phyloP scores from a whole-genome alignment of 2,797 vertebrate species.

The Onychomys torridus region DNA sequence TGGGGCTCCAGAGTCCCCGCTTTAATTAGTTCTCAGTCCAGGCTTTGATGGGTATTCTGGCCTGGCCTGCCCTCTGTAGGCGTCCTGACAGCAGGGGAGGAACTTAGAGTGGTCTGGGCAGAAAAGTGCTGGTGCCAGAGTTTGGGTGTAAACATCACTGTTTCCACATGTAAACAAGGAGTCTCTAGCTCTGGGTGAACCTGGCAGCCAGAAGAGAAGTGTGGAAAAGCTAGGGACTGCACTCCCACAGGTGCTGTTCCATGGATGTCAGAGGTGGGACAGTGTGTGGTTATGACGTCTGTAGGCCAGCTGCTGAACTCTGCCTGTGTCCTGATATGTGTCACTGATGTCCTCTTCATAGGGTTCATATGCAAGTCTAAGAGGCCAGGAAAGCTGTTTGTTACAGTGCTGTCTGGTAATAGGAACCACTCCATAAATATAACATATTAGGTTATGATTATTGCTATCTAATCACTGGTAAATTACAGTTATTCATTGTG shows the following conservation, averaged over 20 bases:
- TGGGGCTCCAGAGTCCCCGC: background rate
- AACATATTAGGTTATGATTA: background rate
- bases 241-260: background rate
- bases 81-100: background rate
- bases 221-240: background rate
- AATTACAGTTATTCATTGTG: background rate
- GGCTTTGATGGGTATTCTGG: background rate
- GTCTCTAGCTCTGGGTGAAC: background rate
- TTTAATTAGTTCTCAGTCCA: background rate
- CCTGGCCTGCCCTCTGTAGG: background rate
- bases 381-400: background rate
- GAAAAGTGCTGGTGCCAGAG: background rate
- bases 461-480: background rate
- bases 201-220: background rate
- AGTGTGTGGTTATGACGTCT: background rate
- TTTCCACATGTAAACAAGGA: background rate
- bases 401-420: constrained; percentile 4
- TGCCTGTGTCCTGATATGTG: background rate
- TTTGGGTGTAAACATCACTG: background rate
- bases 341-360: background rate
- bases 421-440: background rate
- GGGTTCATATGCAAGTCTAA: background rate
- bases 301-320: background rate
- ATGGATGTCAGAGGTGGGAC: background rate
- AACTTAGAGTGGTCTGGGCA: background rate